Evolutionary conservation across 2,888 invertebrate species (phyloP), one percentile per base, ranked within the genome.

Genomic region (Maniola hyperantus): DNA sequence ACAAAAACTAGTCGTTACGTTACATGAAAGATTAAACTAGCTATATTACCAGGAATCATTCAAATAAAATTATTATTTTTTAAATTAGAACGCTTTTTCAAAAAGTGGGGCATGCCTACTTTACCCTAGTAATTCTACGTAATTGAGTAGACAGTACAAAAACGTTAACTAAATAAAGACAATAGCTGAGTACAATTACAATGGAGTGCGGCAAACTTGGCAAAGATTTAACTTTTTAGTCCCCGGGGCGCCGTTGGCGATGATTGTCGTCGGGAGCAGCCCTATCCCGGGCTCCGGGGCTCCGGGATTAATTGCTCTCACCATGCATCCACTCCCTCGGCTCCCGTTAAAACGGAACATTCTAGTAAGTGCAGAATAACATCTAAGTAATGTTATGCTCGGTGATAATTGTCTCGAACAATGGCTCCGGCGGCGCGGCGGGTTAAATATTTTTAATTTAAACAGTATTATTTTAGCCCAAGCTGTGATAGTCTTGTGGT

Each of bases 151-250:
- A 39, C 39, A 39, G 39, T 10, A 39, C 26, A 39, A 39, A 39
- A 39, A 39, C 11, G 8, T 20, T 57, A 36, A 72, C 68, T 69
- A 73, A 73, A 73, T 72, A 72, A 74, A 74, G 73, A 73, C 72
- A 71, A 72, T 67, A 66, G 67, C 69, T 67, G 68, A 72, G 75
- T 76, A 75, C 77, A 79, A 77, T 79, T 78, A 77, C 75, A 81
- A 78, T 79, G 74, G 72, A 70, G 73, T 71, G 74, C 78, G 77
- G 67, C 72, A 68, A 74, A 87, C 83, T 88, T 89, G 82, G 87
- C 87, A 83, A 90, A 91, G 90, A 91, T 88, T 89, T 89, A 90
- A 91, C 82, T 90, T 87, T 84, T 83, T 72, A 73, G 81, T 91
- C 91, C 89, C 91, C 69, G 71, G 91, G 90, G 91, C 79, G 85